Conservation (phyloP, 1,140 invertebrate species). For the Hyposmocoma kahamanoa region DNA sequence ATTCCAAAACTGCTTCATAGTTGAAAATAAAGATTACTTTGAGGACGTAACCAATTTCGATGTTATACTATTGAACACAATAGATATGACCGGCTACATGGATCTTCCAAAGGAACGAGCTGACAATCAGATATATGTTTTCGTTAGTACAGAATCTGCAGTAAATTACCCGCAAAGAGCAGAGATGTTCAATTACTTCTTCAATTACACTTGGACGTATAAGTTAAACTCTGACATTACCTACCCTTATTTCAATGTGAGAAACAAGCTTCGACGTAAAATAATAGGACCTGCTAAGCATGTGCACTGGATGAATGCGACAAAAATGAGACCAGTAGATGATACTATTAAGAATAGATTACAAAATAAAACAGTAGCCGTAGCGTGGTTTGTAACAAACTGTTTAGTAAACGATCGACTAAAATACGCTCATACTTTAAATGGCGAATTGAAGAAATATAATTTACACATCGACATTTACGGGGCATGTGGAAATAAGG, state of each 20-base stretch:
- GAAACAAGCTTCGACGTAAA: slow-evolving; percentile 26
- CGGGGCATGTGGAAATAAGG: too few species aligned
- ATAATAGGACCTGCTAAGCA: slow-evolving; percentile 41
- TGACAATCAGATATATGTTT: background rate
- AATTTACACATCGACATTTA: too few species aligned
- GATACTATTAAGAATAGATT: slow-evolving; percentile 37
- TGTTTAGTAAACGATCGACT: slow-evolving; percentile 74
- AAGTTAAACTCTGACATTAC: slow-evolving; percentile 76
- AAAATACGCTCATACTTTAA: too few species aligned
- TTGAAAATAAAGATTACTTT: background rate
- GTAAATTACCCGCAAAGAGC: background rate
- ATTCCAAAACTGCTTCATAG: background rate
- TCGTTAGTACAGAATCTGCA: background rate
- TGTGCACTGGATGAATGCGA: slow-evolving; percentile 40
- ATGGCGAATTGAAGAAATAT: too few species aligned
- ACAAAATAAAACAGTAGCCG: slow-evolving; percentile 56
- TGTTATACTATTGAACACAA: background rate
- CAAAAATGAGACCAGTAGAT: slow-evolving; percentile 40
- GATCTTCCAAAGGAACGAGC: too few species aligned
- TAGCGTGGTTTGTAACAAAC: slow-evolving; percentile 80
- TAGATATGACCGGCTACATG: too few species aligned
- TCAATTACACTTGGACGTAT: slow-evolving; percentile 78
- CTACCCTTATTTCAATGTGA: slow-evolving; percentile 58
- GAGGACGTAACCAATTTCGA: background rate
- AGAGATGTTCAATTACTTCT: slow-evolving; percentile 17